Percentiles rank a stretch among this genome's conserved stretches.
Evolutionary conservation across 2,113 vertebrate species (phyloP).

Genomic region (Mesoclemmys tuberculata): DNA sequence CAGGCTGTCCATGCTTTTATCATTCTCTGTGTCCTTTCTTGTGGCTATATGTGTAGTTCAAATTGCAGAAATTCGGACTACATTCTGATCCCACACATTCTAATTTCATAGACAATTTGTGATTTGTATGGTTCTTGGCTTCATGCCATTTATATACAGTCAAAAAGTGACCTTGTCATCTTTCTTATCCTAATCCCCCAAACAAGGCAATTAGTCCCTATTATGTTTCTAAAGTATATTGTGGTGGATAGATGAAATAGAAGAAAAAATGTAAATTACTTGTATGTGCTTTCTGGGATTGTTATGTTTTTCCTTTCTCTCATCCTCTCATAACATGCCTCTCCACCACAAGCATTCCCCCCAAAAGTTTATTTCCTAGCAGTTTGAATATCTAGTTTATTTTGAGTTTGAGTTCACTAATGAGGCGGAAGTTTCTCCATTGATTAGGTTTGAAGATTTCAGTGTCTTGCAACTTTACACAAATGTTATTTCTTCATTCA

Average conservation of each 20-base stretch:
- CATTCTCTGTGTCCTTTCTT: not conserved
- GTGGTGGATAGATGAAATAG: not conserved
- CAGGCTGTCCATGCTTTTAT: not conserved
- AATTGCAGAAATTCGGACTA: not conserved
- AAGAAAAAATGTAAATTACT: not conserved
- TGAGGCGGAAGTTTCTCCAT: not conserved
- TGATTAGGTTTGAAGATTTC: not conserved
- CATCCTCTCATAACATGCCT: not conserved
- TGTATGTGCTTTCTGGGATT: not conserved
- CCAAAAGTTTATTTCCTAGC: not conserved
- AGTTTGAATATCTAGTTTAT: not conserved
- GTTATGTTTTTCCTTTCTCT: not conserved
- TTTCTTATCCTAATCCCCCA: not conserved
- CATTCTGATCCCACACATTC: not conserved
- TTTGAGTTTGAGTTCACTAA: not conserved
- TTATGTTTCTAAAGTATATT: not conserved
- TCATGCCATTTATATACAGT: not conserved
- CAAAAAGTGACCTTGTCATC: not conserved
- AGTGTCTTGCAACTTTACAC: not conserved
- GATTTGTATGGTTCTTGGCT: not conserved
- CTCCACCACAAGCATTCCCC: not conserved
- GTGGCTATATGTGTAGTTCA: not conserved
- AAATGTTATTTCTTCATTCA: not conserved
- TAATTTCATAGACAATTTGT: not conserved
- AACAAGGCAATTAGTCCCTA: not conserved